Evolutionary conservation across 1,140 invertebrate genomes (phyloP), one percentile per base, ranked within the genome.

Genomic region (Subanguina moxae): DNA sequence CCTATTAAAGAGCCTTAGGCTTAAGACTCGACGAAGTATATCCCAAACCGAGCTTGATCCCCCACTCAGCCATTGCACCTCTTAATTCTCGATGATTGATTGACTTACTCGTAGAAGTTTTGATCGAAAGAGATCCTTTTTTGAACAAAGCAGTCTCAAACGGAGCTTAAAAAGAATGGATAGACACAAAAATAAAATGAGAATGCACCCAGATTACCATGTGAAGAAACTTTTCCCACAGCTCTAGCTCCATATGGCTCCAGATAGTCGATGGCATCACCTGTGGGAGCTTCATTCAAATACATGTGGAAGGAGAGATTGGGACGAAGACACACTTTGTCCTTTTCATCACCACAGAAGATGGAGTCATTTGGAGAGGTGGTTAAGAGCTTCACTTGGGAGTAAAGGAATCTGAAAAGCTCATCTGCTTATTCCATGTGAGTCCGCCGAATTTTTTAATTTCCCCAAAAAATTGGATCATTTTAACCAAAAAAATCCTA

Each of bases 241-340:
- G 48, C 3, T 21, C 15, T 19, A 25, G 48, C 23, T 21, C 58
- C 58, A 61, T 21, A 61, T 61, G 28, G 58, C 38, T 32, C 28
- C n/a, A 32, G 58, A 32, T 43, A 43, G 19, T 61, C 58, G 28
- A 52, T 21, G 5, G 58, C 58, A 43, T 61, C 58, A 25, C 58
- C 58, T 7, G 3, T 25, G 13, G 58, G 58, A 8, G 58, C 58
- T 21, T 61, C 58, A 28, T 30, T 61, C 5, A 21, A 32, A 61
- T 32, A 61, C 58, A 61, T 61, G 28, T 61, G 58, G 28, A 61
- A 61, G 28, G 28, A 32, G 58, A 61, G 58, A 61, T 61, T 61
- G 28, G 27, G 28, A 8, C 38, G 27, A 19, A 61, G 38, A 30
- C 58, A 43, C n/a, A 32, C 5, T 61, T 61, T 61, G 19, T n/a